phyloP scores from a whole-genome alignment of 2,113 vertebrate genomes.

The Excalfactoria chinensis region DNA sequence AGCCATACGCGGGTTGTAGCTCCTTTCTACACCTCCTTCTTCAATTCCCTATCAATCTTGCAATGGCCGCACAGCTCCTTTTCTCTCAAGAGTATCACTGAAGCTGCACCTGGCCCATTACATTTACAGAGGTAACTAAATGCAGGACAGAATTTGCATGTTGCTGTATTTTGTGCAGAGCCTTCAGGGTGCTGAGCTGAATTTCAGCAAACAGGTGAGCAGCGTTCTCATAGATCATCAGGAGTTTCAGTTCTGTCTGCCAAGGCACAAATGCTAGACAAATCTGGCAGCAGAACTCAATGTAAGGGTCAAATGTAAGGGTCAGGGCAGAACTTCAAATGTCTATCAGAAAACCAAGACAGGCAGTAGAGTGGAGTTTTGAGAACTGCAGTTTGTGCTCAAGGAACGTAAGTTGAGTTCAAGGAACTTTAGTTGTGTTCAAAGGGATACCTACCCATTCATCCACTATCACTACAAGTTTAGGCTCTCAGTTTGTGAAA shows the following conservation, averaged over 20 bases:
- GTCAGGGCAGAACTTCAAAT: not conserved
- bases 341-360: not conserved
- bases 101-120: not conserved
- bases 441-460: not conserved
- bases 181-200: not conserved
- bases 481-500: not conserved
- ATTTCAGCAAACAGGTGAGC: not conserved
- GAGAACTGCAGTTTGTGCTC: not conserved
- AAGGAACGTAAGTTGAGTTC: not conserved
- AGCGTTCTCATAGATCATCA: not conserved
- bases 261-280: not conserved
- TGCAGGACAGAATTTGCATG: not conserved
- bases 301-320: not conserved
- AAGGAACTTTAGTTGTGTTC: not conserved
- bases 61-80: not conserved
- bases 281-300: not conserved
- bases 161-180: not conserved
- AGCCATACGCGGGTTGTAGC: rapidly evolving
- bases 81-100: not conserved
- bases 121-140: not conserved
- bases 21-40: not conserved
- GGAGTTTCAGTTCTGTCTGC: not conserved
- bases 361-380: not conserved
- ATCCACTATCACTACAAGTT: not conserved
- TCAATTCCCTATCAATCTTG: not conserved